Evolutionary conservation across 2,797 vertebrate species (phyloP).

Genomic region (Sebastiscus tertius): DNA sequence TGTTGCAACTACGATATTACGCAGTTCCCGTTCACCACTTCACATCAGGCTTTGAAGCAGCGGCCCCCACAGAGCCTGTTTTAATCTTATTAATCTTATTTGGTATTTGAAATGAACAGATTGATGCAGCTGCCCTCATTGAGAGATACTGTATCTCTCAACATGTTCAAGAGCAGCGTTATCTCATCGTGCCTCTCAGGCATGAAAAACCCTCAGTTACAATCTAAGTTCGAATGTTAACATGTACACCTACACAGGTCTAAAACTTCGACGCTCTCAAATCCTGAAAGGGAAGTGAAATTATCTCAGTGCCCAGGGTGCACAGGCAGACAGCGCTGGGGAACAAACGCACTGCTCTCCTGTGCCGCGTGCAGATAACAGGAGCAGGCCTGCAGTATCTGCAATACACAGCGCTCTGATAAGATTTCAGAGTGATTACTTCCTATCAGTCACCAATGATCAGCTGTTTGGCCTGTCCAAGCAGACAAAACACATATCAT

Average conservation of each 20-base stretch:
- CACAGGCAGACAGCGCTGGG: conserved; percentile 27
- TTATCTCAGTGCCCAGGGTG: conserved; percentile 66
- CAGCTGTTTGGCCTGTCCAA: conserved; percentile 61
- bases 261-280: conserved; percentile 45
- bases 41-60: conserved; percentile 44
- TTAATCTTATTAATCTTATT: conserved; percentile 67
- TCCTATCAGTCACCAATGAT: conserved; percentile 71
- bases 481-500: conserved; percentile 60
- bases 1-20: background rate
- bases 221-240: conserved; percentile 61
- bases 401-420: conserved; percentile 53
- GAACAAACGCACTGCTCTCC: conserved; percentile 46
- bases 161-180: conserved; percentile 63
- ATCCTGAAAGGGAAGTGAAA: conserved; percentile 65
- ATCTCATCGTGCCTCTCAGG: conserved; percentile 63
- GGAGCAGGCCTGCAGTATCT: conserved; percentile 41
- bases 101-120: conserved; percentile 65
- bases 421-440: conserved; percentile 73
- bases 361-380: conserved; percentile 65
- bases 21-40: conserved; percentile 8
- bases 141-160: conserved; percentile 55
- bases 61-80: conserved; percentile 40
- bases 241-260: conserved; percentile 62
- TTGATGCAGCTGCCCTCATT: conserved; percentile 60
- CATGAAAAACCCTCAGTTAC: conserved; percentile 47